Evolutionary conservation across 2,888 invertebrate genomes (phyloP), one percentile per base, ranked within the genome.

Genomic region (Limnephilus auricula): DNA sequence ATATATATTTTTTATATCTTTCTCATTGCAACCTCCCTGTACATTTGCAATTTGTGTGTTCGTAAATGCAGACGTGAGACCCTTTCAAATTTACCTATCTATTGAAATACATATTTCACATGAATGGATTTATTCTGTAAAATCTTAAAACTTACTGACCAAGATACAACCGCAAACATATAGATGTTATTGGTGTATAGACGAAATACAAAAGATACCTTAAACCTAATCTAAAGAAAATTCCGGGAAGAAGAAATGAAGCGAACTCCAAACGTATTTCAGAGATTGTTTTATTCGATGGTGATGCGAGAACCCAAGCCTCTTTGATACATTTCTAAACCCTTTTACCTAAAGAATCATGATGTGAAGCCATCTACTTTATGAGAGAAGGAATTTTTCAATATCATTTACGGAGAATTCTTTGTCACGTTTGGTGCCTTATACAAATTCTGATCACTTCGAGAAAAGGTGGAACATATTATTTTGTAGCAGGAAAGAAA

Each of bases 261-360:
- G 65, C 25, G 65, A 65, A n/a, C 65, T 65, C 65, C 65, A 65
- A 65, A 65, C 65, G 65, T n/a, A 65, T 65, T 65, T 65, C 65
- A 65, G 65, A 65, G 65, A 65, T 65, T 65, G 65, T 65, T 65
- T 65, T 65, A 65, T 65, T 65, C 65, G 65, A 65, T n/a, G 65
- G 65, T 65, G 65, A 65, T 65, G 65, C 9, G 65, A 65, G 65
- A 65, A 65, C 65, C n/a, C 65, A n/a, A 65, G 25, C 65, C 65
- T 65, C 65, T 65, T 65, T 65, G 65, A 65, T 65, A 65, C 65
- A 65, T 65, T 65, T 65, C 65, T 65, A 25, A 65, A 65, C 65
- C 65, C 65, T 65, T 65, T 65, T 65, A 65, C 25, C 65, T 25
- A 65, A 65, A 65, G 65, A 25, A 65, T 65, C 65, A 65, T 65